These are phyloP conservation scores for Drosophila teissieri DNA, from an alignment of 1,140 invertebrate genomes.

Conservation along the genomic window DNA sequence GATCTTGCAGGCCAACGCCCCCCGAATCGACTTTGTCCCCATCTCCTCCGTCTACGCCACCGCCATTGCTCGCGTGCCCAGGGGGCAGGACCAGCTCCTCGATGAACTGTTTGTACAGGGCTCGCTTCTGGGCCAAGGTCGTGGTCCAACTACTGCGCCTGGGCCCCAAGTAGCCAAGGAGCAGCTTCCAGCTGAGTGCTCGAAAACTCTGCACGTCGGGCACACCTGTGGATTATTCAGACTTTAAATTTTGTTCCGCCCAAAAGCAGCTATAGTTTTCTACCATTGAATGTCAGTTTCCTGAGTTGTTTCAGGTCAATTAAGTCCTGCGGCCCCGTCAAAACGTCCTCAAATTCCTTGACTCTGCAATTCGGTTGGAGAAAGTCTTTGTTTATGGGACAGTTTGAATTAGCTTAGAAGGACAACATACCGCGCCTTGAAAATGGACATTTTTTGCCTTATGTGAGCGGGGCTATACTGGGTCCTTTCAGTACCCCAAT, in stretches of 20 bases:
- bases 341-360: slow-evolving; percentile 89
- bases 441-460: slow-evolving; percentile 62
- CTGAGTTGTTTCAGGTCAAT: slow-evolving; percentile 89
- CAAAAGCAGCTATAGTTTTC: slow-evolving; percentile 13
- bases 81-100: slow-evolving; percentile 93
- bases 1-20: slow-evolving; percentile 87
- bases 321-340: slow-evolving; percentile 86
- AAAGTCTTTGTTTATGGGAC: slow-evolving; percentile 14
- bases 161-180: slow-evolving; percentile 92
- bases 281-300: slow-evolving; percentile 91
- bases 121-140: slow-evolving; percentile 89
- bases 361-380: slow-evolving; percentile 86
- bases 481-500: slow-evolving; percentile 32
- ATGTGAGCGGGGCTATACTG: background rate
- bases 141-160: slow-evolving; percentile 88
- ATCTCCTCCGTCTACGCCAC: slow-evolving; percentile 85
- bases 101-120: slow-evolving; percentile 93
- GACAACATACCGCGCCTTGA: background rate
- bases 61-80: slow-evolving; percentile 87
- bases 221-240: slow-evolving; percentile 87
- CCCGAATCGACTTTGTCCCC: slow-evolving; percentile 70
- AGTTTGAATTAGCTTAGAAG: background rate
- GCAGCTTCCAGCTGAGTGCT: slow-evolving; percentile 92
- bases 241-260: background rate
- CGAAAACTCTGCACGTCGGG: slow-evolving; percentile 92